These are phyloP conservation scores for Penaeus chinensis DNA, from an alignment of 1,140 invertebrate genomes.

Conservation along the genomic window DNA sequence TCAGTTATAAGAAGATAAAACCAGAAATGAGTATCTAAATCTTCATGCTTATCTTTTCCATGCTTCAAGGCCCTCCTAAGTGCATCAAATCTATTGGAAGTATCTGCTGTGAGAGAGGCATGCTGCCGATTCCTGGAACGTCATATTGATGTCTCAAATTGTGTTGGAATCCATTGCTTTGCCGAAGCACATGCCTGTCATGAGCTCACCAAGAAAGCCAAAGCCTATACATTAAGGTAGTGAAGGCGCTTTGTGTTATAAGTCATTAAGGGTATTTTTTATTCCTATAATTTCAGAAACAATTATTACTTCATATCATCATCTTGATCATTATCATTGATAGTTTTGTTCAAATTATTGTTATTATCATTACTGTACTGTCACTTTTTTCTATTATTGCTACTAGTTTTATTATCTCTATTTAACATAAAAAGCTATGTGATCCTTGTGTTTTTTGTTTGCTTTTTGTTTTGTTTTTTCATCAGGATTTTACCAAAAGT, in stretches of 20 bases:
- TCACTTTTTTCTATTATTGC: background rate
- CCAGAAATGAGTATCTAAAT: background rate
- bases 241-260: background rate
- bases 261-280: background rate
- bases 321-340: no score
- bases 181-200: constrained; percentile 72
- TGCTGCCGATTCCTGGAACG: constrained; percentile 72
- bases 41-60: background rate
- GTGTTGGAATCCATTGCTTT: constrained; percentile 74
- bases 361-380: background rate
- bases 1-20: no score
- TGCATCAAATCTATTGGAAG: constrained; percentile 74
- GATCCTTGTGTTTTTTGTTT: no score
- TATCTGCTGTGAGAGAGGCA: constrained; percentile 70
- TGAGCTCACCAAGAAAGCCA: constrained; percentile 70
- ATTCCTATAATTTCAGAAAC: background rate
- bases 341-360: background rate
- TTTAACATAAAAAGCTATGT: no score
- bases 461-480: no score
- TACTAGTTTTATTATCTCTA: no score
- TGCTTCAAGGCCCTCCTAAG: constrained; percentile 69
- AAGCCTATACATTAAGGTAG: constrained; percentile 67
- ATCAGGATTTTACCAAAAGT: no score
- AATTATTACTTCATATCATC: background rate
- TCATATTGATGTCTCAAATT: constrained; percentile 73